Percentiles rank a stretch among this genome's conserved stretches.
Evolutionary conservation across 2,113 vertebrate genomes (phyloP).

Genomic region (Centropus bengalensis): DNA sequence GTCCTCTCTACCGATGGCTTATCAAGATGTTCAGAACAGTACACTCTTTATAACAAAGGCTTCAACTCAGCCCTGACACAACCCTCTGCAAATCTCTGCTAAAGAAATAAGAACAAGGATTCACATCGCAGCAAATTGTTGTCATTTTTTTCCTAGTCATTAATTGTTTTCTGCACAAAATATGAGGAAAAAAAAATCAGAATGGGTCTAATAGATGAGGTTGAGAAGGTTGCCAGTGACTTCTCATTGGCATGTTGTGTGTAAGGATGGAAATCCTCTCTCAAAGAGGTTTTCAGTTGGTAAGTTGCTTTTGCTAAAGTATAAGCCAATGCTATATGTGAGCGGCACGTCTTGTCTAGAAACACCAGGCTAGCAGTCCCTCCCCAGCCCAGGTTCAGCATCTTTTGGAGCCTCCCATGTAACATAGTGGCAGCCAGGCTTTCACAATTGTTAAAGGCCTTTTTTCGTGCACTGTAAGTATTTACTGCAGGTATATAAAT

Average conservation of each 20-base stretch:
- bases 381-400: not conserved
- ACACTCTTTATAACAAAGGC: too few relatives aligned
- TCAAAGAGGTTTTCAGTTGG: not conserved
- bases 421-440: not conserved
- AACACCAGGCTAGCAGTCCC: not conserved
- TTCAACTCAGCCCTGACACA: not conserved
- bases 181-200: not conserved
- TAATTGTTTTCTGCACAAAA: not conserved
- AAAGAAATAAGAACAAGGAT: not conserved
- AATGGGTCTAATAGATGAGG: not conserved
- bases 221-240: not conserved
- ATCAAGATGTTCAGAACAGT: too few relatives aligned
- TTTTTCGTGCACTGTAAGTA: not conserved
- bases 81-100: not conserved
- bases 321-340: not conserved
- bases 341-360: not conserved
- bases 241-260: not conserved
- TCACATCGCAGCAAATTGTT: not conserved
- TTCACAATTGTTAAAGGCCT: accelerated
- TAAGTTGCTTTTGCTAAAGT: not conserved
- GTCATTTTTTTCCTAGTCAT: not conserved
- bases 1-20: too few relatives aligned
- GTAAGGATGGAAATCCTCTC: not conserved
- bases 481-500: not conserved
- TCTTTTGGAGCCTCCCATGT: not conserved